Evolutionary conservation across 2,113 vertebrate species (phyloP).

Genomic region (Chauna torquata): DNA sequence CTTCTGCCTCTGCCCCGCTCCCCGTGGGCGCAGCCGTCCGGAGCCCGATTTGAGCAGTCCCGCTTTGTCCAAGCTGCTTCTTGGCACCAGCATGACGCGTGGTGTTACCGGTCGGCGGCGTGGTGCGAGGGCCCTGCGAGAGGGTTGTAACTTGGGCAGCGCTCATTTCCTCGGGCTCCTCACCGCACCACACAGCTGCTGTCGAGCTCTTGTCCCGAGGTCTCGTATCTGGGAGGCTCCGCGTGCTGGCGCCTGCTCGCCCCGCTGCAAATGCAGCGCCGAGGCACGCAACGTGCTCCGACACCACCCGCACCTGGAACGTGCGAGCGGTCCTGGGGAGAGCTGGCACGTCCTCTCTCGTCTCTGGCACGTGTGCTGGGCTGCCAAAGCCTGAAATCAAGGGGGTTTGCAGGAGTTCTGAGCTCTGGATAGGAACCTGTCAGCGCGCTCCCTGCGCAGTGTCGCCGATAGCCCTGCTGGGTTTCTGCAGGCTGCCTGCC

Average conservation of each 20-base stretch:
- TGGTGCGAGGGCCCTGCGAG: neutral
- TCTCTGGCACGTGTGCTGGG: neutral
- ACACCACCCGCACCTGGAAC: neutral
- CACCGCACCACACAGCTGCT: neutral
- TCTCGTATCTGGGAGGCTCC: neutral
- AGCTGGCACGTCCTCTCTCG: neutral
- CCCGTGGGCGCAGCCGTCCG: neutral
- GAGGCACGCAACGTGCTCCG: neutral
- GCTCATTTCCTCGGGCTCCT: neutral
- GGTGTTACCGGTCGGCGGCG: neutral
- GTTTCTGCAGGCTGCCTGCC: neutral
- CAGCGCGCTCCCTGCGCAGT: neutral
- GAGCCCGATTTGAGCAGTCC: neutral
- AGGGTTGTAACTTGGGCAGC: neutral
- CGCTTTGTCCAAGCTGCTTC: neutral
- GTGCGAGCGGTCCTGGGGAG: neutral
- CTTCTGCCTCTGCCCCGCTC: neutral
- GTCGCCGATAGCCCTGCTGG: neutral
- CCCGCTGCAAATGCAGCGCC: fast-evolving
- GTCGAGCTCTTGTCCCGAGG: neutral
- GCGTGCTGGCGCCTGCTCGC: fast-evolving
- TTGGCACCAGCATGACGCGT: neutral
- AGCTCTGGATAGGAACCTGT: neutral
- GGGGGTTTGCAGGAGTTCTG: neutral
- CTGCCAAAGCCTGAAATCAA: neutral